Conservation (phyloP, 2,113 vertebrate species). For the Trogon melanurus region DNA sequence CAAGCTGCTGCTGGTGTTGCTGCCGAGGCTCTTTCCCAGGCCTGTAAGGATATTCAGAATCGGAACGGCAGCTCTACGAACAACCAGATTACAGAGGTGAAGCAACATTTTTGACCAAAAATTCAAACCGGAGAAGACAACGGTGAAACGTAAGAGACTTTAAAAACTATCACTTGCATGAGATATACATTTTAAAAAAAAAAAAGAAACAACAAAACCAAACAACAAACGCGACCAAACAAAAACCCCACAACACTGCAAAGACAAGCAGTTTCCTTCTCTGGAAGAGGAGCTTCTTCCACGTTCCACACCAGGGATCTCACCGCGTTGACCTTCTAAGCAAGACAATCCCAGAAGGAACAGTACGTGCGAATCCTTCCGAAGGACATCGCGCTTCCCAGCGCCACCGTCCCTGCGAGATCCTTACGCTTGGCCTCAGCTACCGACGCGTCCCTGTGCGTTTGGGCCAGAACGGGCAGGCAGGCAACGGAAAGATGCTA, state of each 20-base stretch:
- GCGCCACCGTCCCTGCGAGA: conserved; percentile 26
- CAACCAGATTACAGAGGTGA: background rate
- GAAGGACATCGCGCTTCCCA: background rate
- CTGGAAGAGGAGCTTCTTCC: background rate
- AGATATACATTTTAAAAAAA: background rate
- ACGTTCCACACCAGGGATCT: background rate
- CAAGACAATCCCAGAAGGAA: background rate
- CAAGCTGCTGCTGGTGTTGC: background rate
- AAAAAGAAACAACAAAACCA: background rate
- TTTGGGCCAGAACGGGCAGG: conserved; percentile 42
- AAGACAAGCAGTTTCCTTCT: background rate
- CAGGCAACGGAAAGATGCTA: background rate
- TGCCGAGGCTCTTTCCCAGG: background rate
- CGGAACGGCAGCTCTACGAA: background rate
- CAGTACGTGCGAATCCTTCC: background rate
- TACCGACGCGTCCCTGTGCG: background rate
- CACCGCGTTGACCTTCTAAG: background rate
- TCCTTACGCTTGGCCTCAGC: conserved; percentile 31
- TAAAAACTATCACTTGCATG: conserved; percentile 22
- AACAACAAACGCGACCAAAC: background rate
- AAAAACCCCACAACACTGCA: background rate
- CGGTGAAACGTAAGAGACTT: background rate
- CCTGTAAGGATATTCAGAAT: background rate
- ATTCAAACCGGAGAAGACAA: background rate
- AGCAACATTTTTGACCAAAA: background rate